Evolutionary conservation across 2,113 vertebrate genomes (phyloP).

Genomic region (Ochotona princeps): DNA sequence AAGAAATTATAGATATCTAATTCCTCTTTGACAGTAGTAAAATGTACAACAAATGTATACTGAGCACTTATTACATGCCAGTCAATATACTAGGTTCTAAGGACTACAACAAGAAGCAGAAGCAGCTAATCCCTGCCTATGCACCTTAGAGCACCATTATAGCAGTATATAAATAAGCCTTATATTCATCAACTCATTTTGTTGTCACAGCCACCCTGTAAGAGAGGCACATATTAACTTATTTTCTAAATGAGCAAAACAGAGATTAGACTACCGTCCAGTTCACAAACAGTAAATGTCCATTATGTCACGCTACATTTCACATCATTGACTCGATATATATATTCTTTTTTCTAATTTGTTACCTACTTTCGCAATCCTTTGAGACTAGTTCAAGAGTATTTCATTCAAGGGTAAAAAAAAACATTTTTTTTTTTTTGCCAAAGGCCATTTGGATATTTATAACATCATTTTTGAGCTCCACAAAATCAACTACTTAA

Average conservation of each 20-base stretch:
- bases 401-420: background rate
- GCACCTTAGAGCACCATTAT: background rate
- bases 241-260: background rate
- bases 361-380: background rate
- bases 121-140: background rate
- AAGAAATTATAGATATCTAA: background rate
- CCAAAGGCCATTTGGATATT: too few relatives aligned
- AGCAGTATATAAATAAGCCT: background rate
- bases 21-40: background rate
- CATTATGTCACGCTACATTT: background rate
- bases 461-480: too few relatives aligned
- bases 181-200: slow-evolving; percentile 4
- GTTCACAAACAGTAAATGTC: background rate
- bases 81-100: background rate
- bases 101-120: background rate
- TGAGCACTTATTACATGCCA: background rate
- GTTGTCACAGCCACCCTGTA: background rate
- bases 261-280: too few relatives aligned
- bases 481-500: too few relatives aligned
- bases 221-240: background rate
- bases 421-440: too few relatives aligned
- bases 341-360: background rate
- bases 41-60: background rate
- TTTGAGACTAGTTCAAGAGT: slow-evolving; percentile 18
- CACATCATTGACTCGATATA: background rate